Percentiles rank a stretch among this genome's conserved stretches.
These are phyloP conservation scores for Mactromeris polynyma DNA, from an alignment of 2,888 invertebrate species.

Conservation along the genomic window DNA sequence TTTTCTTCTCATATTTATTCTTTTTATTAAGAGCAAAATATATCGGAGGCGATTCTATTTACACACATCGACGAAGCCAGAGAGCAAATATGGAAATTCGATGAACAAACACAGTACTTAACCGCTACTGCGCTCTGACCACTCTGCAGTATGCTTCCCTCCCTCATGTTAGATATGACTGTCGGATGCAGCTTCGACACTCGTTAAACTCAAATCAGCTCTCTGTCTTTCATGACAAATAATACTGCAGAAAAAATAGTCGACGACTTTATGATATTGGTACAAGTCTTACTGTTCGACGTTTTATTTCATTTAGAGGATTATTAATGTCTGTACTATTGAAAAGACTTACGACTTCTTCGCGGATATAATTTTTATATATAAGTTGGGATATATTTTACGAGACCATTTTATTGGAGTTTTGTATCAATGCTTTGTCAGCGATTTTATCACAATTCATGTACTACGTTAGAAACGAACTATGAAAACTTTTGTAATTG, in stretches of 20 bases:
- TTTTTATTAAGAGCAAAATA: background rate
- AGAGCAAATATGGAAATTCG: background rate
- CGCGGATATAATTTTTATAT: background rate
- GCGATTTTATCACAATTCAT: background rate
- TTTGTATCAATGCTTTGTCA: background rate
- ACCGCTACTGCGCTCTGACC: background rate
- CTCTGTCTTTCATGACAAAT: background rate
- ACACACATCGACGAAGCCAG: background rate
- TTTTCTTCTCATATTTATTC: background rate
- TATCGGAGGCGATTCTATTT: slow-evolving; percentile 3
- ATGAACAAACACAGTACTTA: background rate
- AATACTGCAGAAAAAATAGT: background rate
- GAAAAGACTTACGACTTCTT: background rate
- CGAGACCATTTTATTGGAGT: background rate
- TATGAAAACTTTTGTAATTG: background rate
- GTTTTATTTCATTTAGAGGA: background rate
- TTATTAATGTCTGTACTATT: background rate
- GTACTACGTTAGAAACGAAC: background rate
- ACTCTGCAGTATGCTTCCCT: no score
- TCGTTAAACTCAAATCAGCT: background rate
- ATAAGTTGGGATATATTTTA: background rate
- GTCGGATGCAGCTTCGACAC: background rate
- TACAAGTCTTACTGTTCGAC: background rate
- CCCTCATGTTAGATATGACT: background rate
- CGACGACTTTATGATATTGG: background rate